Evolutionary conservation across 2,888 invertebrate species (phyloP).

Genomic region (Tenthredo mesomela): DNA sequence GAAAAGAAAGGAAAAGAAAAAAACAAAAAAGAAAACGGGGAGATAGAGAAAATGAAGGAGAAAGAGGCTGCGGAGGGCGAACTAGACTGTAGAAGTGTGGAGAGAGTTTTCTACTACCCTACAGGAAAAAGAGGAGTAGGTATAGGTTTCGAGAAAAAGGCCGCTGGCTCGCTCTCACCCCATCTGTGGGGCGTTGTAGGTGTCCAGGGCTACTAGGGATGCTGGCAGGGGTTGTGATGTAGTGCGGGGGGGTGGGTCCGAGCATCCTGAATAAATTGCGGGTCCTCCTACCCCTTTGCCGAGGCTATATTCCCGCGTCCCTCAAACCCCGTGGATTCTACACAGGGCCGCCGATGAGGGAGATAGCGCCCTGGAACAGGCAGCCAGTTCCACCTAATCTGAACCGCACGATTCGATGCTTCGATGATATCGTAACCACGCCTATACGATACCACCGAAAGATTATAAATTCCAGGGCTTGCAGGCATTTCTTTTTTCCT

Average conservation of each 20-base stretch:
- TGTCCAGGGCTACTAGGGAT: slow-evolving; percentile 51
- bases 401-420: slow-evolving; percentile 40
- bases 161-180: slow-evolving; percentile 49
- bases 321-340: not conserved
- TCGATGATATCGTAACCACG: slow-evolving; percentile 43
- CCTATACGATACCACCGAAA: slow-evolving; percentile 37
- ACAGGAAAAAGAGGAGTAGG: not conserved
- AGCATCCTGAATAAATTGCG: slow-evolving; percentile 55
- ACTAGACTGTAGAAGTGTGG: not conserved
- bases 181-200: slow-evolving; percentile 53
- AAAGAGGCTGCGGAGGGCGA: slow-evolving; percentile 13
- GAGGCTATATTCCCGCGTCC: slow-evolving; percentile 14
- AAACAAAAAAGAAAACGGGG: not conserved
- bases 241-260: slow-evolving; percentile 52
- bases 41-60: not conserved
- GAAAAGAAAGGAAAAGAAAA: not conserved
- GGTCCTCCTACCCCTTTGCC: slow-evolving; percentile 52
- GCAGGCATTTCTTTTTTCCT: not conserved
- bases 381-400: slow-evolving; percentile 45
- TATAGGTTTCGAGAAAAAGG: slow-evolving; percentile 18
- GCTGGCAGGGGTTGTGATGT: slow-evolving; percentile 53
- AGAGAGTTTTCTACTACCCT: slow-evolving; percentile 14
- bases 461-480: slow-evolving; percentile 47
- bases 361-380: slow-evolving; percentile 37
- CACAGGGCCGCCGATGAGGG: slow-evolving; percentile 47